Evolutionary conservation across 2,888 invertebrate species (phyloP), one percentile per base, ranked within the genome.

Genomic region (Notodonta ziczac): DNA sequence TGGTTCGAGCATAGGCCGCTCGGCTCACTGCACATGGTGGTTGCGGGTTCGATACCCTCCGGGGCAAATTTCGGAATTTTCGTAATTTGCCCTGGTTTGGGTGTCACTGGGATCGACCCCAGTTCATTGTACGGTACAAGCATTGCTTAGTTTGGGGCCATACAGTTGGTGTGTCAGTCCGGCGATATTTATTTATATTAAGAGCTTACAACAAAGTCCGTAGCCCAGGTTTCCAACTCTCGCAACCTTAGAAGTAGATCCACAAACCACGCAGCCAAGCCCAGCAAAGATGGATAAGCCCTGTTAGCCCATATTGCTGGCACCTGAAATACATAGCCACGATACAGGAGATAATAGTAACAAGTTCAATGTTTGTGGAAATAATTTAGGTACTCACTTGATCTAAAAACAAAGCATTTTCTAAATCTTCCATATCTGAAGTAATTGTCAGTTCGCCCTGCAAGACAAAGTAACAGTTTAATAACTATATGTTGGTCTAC

Each of bases 401-500:
- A 91, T 99, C 99, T 79, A 99, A 92, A 85, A 98, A 99, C 62
- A 99, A 88, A 1, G 98, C 96, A 86, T 98, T 98, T 87, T 98
- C 97, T 62, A 99, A 93, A 61, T 98, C 97, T 87, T 99, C 99
- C 99, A 99, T 99, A 76, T 98, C 98, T 2, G 97, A 97, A 5
- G 99, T 99, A 64, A 99, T 98, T 8, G 99, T 99, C 68, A 99
- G 90, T 93, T 99, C 99, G 61, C 99, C 99, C 96, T 97, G 75
- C 10, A 56, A 71, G 61, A 59, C 48, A 42, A 57, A 3, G 35
- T 35, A 35, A 35, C 35, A 42, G 42, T 10, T 4, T 42, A 9
- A 42, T 42, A 42, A 42, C 12, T 7, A 42, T 42, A 42, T 8
- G 7, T 24, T 35, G 35, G 35, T 6, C 4, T 35, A 35, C 35